A percentile compares a stretch with the other conserved stretches of the same genome.
Evolutionary conservation across 2,888 invertebrate genomes (phyloP).

Genomic region (Brachypalpus laphriformis): DNA sequence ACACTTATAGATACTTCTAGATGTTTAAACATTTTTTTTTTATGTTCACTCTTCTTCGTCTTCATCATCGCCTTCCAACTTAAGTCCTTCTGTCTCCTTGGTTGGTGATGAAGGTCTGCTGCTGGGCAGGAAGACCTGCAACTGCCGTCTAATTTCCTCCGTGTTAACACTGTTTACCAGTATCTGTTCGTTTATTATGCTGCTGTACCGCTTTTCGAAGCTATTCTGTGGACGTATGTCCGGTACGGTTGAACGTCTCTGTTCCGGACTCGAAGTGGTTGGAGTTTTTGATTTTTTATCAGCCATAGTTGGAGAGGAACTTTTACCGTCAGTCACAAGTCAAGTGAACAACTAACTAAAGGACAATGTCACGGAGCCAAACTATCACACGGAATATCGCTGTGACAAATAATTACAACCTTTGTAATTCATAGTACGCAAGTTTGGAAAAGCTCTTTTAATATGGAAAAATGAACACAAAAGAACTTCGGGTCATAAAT

Average conservation of each 20-base stretch:
- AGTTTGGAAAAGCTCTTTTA: conserved; percentile 68
- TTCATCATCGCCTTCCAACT: background rate
- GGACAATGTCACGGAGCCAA: too few species aligned
- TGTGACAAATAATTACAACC: conserved; percentile 41
- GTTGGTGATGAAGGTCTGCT: conserved; percentile 76
- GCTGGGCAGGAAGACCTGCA: conserved; percentile 88
- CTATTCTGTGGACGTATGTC: conserved; percentile 78
- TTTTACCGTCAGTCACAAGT: conserved; percentile 29
- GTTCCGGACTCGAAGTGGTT: conserved; percentile 55
- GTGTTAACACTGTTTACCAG: conserved; percentile 82
- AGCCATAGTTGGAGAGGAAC: conserved; percentile 22
- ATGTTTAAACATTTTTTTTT: background rate
- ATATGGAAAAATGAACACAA: background rate
- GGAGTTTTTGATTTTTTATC: conserved; percentile 26
- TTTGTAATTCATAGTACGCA: conserved; percentile 56
- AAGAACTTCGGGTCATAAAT: conserved; percentile 51
- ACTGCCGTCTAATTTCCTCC: conserved; percentile 85
- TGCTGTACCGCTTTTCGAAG: conserved; percentile 82
- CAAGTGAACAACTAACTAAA: conserved; percentile 42
- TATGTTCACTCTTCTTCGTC: background rate
- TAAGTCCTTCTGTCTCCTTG: conserved; percentile 36
- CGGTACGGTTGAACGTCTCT: conserved; percentile 66
- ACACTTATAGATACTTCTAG: background rate
- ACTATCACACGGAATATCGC: conserved; percentile 28
- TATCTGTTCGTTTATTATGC: conserved; percentile 81